Evolutionary conservation across 2,113 vertebrate species (phyloP), one percentile per base, ranked within the genome.

Genomic region (Megaleporinus macrocephalus): DNA sequence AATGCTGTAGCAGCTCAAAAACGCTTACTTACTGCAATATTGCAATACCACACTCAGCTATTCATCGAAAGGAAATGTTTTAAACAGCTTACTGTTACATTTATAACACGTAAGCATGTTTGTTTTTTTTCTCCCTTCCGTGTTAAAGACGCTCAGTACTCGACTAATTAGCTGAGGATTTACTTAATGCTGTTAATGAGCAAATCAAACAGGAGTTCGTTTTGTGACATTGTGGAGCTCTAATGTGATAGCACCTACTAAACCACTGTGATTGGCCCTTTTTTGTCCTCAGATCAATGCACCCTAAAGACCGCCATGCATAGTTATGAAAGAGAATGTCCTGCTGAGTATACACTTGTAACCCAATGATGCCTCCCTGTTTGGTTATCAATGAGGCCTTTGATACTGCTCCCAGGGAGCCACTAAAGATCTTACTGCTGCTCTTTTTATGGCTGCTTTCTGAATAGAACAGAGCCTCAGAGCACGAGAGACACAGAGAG

Each of bases 331-430:
- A 83, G 83, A 84, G 20, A 80, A 74, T 36, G 77, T 14, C 91
- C 79, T 33, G 87, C 91, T 90, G 93, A 76, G 86, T 16, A 70
- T 78, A 83, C 83, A 88, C 91, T 88, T 89, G 80, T 91, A 93
- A 92, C 90, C 89, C 90, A 87, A 89, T 92, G 90, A 93, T 87
- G 91, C 93, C 74, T 85, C 86, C 83, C 89, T 80, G 88, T 93
- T 92, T 93, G 91, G 81, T 92, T 92, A 77, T 90, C 82, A 92
- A 92, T 92, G 87, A 86, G 81, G 66, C 82, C 91, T 93, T 93
- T 93, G 88, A 90, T 94, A 92, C 84, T 86, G 83, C 82, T 49
- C 88, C 90, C 84, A 82, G 90, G 92, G 89, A 87, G 89, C 89
- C 47, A 76, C 86, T 81, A 83, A 84, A 91, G 90, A 87, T 90